Conservation (phyloP, 1,140 invertebrate species). For the Drosophila kanapiae region DNA sequence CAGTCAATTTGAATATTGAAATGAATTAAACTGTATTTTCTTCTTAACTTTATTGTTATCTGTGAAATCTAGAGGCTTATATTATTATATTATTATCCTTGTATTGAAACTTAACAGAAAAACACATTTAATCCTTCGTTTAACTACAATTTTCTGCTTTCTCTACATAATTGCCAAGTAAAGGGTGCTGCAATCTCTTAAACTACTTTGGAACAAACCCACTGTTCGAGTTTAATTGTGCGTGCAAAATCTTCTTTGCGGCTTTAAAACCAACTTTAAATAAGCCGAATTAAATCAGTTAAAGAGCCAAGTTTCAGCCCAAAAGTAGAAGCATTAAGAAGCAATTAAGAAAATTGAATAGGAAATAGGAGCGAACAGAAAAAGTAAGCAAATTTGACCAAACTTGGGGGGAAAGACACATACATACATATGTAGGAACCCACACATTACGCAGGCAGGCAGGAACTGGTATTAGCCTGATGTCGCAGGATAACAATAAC, state of each 20-base stretch:
- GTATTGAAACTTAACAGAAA: too few relatives aligned
- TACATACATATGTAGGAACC: neutral
- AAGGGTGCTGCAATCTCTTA: too few relatives aligned
- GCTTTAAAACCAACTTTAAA: constrained; percentile 12
- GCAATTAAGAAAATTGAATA: constrained; percentile 75
- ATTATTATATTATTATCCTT: too few relatives aligned
- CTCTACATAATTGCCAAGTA: neutral
- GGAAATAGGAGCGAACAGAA: constrained; percentile 37
- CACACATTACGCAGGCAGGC: neutral
- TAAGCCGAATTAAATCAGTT: constrained; percentile 10
- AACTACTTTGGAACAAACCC: constrained; percentile 1
- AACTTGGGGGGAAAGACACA: constrained; percentile 4
- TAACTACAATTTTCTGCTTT: neutral
- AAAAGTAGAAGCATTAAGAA: constrained; percentile 53
- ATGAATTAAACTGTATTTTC: too few relatives aligned
- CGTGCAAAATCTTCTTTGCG: neutral
- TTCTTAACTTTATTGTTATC: too few relatives aligned
- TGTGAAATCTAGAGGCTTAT: too few relatives aligned
- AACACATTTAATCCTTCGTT: too few relatives aligned
- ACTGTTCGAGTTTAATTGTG: neutral
- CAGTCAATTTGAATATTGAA: too few relatives aligned
- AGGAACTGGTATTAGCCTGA: constrained; percentile 60
- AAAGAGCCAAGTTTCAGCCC: constrained; percentile 9
- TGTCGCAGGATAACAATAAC: constrained; percentile 52
- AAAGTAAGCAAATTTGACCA: constrained; percentile 32